phyloP scores from a whole-genome alignment of 37 sponge, comb jelly and placozoan genomes.

The Spongia lamella region DNA sequence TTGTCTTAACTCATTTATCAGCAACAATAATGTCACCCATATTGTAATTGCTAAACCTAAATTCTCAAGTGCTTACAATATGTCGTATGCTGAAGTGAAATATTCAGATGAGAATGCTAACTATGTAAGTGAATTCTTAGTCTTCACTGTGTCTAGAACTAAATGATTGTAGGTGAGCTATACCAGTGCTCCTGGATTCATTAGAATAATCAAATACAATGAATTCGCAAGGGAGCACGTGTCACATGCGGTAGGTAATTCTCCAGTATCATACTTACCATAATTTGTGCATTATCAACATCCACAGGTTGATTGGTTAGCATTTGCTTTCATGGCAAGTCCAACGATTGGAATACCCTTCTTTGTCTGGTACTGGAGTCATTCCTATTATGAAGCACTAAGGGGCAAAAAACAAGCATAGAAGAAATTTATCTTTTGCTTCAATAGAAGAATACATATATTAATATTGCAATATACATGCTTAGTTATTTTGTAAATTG shows the following conservation, averaged over 20 bases:
- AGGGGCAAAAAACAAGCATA: conserved; percentile 49
- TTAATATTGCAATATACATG: too few species aligned
- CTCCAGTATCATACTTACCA: neutral
- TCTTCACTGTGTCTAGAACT: neutral
- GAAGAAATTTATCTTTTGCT: too few species aligned
- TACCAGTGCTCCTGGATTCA: conserved; percentile 79
- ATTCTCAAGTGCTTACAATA: conserved; percentile 61
- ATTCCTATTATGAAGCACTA: conserved; percentile 70
- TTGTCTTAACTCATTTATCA: neutral
- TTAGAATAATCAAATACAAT: conserved; percentile 33
- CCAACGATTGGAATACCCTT: conserved; percentile 85
- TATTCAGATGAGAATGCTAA: conserved; percentile 18
- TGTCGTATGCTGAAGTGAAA: conserved; percentile 71
- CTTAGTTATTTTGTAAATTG: too few species aligned
- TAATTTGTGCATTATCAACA: neutral
- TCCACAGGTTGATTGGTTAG: conserved; percentile 82
- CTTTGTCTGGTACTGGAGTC: conserved; percentile 79
- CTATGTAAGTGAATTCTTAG: neutral
- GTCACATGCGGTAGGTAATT: conserved; percentile 64
- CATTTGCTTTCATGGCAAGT: conserved; percentile 78
- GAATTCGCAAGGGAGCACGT: conserved; percentile 72
- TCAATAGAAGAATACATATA: too few species aligned
- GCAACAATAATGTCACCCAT: conserved; percentile 74
- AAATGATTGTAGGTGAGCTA: conserved; percentile 43
- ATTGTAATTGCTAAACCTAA: conserved; percentile 63